Percentiles rank a stretch among this genome's conserved stretches.
These are phyloP conservation scores for Pemphredon lugubris DNA, from an alignment of 2,888 invertebrate species.

Conservation along the genomic window DNA sequence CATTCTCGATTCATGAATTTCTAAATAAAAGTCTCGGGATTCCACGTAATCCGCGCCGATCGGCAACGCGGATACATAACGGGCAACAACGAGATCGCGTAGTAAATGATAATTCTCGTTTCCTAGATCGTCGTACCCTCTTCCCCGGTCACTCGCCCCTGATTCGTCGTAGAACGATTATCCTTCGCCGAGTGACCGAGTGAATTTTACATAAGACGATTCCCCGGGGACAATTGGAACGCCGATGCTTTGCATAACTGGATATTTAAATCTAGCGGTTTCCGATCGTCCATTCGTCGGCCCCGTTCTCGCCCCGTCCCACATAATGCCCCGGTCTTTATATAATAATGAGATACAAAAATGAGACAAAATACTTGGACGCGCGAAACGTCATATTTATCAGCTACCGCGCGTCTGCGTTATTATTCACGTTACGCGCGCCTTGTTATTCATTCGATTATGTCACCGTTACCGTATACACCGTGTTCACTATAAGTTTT, in stretches of 20 bases:
- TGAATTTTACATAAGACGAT: constrained; percentile 15
- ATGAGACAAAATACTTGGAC: constrained; percentile 3
- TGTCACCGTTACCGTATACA: constrained; percentile 13
- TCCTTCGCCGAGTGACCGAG: constrained; percentile 10
- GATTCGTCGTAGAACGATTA: constrained; percentile 1
- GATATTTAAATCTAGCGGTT: constrained; percentile 34
- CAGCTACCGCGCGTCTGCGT: constrained; percentile 1
- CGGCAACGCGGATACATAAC: too few relatives aligned
- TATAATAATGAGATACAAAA: neutral
- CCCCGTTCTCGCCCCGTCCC: neutral
- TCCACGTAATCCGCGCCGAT: neutral
- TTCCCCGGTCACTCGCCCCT: neutral
- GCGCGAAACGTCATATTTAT: constrained; percentile 11
- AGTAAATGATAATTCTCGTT: neutral
- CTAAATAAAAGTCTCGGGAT: constrained; percentile 2
- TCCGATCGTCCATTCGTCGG: constrained; percentile 11
- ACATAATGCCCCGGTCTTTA: neutral
- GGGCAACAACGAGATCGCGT: too few relatives aligned
- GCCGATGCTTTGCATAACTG: constrained; percentile 36
- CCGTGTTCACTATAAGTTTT: too few relatives aligned
- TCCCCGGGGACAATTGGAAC: constrained; percentile 23
- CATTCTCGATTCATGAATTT: constrained; percentile 15
- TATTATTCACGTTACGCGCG: constrained; percentile 17
- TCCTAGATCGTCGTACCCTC: neutral
- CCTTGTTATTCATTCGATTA: constrained; percentile 22